Evolutionary conservation across 2,113 vertebrate species (phyloP).

Genomic region (Nicator chloris): DNA sequence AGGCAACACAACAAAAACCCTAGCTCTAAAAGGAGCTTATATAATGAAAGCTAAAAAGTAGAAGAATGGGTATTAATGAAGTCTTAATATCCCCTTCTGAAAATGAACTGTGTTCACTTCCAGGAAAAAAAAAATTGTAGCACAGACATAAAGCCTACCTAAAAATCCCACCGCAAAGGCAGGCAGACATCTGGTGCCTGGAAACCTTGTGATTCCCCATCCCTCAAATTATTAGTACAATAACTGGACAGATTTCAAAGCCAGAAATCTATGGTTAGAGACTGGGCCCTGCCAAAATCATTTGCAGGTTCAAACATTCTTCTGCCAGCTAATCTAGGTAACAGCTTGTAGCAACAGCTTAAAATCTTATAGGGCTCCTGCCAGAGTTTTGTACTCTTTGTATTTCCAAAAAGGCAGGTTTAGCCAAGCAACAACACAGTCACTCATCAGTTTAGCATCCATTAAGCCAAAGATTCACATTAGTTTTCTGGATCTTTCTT

Average conservation of each 20-base stretch:
- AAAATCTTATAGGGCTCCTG: not conserved
- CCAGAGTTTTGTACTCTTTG: not conserved
- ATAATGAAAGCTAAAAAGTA: not conserved
- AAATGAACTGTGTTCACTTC: not conserved
- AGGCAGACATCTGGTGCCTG: not conserved
- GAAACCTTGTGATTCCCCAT: not conserved
- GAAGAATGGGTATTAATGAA: not conserved
- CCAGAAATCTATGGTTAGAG: not conserved
- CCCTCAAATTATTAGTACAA: not conserved
- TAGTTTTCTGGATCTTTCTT: not conserved
- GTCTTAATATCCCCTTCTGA: not conserved
- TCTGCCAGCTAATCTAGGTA: slow-evolving; percentile 15
- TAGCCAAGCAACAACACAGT: not conserved
- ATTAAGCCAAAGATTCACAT: not conserved
- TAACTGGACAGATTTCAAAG: not conserved
- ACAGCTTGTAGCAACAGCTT: slow-evolving; percentile 31
- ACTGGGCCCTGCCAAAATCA: not conserved
- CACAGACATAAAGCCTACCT: not conserved
- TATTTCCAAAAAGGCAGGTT: not conserved
- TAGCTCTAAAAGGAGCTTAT: not conserved
- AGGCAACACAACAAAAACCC: not conserved
- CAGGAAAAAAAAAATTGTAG: not conserved
- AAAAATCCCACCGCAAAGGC: not conserved
- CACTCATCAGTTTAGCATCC: not conserved
- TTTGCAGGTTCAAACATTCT: not conserved